Percentiles rank a stretch among this genome's conserved stretches.
Evolutionary conservation across 2,888 invertebrate genomes (phyloP).

Genomic region (Parnassius apollo): DNA sequence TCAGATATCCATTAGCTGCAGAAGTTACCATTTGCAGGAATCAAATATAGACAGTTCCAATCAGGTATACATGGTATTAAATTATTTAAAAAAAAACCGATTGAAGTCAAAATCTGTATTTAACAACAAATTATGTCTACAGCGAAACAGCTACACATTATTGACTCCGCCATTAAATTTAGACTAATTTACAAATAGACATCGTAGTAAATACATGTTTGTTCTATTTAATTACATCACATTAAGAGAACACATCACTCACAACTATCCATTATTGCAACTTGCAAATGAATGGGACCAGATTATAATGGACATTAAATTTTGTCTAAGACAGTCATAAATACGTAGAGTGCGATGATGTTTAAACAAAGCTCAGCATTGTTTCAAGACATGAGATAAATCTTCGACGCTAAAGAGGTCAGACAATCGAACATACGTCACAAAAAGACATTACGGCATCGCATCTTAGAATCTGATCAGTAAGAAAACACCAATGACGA

Average conservation of each 20-base stretch:
- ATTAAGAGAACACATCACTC: conserved; percentile 18
- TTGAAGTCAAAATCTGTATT: too few relatives aligned
- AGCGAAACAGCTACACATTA: too few relatives aligned
- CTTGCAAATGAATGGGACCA: conserved; percentile 19
- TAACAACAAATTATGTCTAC: too few relatives aligned
- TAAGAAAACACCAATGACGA: conserved; percentile 41
- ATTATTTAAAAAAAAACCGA: too few relatives aligned
- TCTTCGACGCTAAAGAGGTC: conserved; percentile 38
- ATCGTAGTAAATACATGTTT: background rate
- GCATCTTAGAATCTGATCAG: conserved; percentile 48
- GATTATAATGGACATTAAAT: conserved; percentile 26
- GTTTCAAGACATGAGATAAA: conserved; percentile 46
- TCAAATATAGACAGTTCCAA: too few relatives aligned
- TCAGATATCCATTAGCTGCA: too few relatives aligned
- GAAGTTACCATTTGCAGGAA: too few relatives aligned
- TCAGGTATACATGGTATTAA: too few relatives aligned
- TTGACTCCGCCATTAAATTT: background rate
- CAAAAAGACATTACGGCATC: conserved; percentile 41
- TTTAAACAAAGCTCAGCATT: conserved; percentile 41
- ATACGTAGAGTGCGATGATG: conserved; percentile 19
- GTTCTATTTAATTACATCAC: conserved; percentile 13
- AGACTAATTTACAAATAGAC: conserved; percentile 1
- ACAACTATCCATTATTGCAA: conserved; percentile 19
- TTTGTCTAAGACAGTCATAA: conserved; percentile 26
- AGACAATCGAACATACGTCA: conserved; percentile 46